These are phyloP conservation scores for Deilephila elpenor DNA, from an alignment of 2,888 invertebrate species.

Conservation along the genomic window DNA sequence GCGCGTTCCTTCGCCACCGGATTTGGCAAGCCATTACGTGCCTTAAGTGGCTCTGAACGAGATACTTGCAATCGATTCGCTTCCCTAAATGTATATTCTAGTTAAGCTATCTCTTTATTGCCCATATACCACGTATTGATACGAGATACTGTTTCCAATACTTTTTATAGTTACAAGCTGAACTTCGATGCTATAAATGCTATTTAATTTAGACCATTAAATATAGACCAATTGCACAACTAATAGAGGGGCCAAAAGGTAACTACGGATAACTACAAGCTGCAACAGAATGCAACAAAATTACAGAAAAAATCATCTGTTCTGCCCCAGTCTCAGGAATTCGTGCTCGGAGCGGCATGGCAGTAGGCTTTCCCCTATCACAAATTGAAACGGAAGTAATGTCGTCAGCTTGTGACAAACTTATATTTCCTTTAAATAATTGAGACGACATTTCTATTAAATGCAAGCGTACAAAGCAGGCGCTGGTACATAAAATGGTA, in stretches of 20 bases:
- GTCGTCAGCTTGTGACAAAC: too few species aligned
- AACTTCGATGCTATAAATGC: too few species aligned
- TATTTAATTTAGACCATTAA: too few species aligned
- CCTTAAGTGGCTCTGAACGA: conserved; percentile 47
- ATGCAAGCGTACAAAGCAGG: conserved; percentile 22
- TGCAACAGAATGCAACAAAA: too few species aligned
- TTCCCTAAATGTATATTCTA: conserved; percentile 43
- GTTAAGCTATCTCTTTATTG: conserved; percentile 40
- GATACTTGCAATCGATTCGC: conserved; percentile 51
- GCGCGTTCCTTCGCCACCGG: conserved; percentile 42
- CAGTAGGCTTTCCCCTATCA: too few species aligned
- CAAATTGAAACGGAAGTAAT: background rate
- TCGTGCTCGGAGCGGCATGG: too few species aligned
- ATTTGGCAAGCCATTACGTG: conserved; percentile 52
- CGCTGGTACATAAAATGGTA: conserved; percentile 35
- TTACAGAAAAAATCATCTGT: too few species aligned
- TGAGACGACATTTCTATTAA: background rate
- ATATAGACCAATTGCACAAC: too few species aligned
- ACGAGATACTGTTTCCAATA: background rate
- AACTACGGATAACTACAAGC: too few species aligned
- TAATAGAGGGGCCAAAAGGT: too few species aligned
- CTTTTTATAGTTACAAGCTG: too few species aligned
- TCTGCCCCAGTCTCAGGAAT: too few species aligned
- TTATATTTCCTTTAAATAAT: background rate
- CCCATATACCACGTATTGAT: background rate